Base-by-base conservation (phyloP, 2,888 invertebrate genomes). In the Sisyra terminalis region DNA sequence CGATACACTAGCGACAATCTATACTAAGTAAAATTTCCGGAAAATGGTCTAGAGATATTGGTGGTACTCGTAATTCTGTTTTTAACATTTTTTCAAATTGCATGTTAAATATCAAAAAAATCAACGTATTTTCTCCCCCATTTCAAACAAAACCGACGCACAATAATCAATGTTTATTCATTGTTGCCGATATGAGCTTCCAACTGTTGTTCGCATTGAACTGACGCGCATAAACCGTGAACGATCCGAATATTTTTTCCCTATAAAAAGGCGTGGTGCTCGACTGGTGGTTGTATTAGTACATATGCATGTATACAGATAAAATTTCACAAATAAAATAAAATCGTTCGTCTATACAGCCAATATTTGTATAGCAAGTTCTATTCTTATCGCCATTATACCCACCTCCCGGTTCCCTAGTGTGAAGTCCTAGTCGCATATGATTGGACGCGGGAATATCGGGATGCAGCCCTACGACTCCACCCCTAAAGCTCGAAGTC, bases 21-120 rank as follows among this genome's bases (percentile, higher is more conserved):
- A 70, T 76, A 79, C 79, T 75, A 61, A 79, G 61, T 54, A 80
- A 68, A 65, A 78, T 74, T 63, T 79, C 78, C 30, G 80, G 80
- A 54, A 80, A 71, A 57, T 76, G 75, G 59, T 79, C 78, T 50
- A 80, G 66, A 56, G 76, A 75, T 53, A 80, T 78, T 51, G 79
- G 79, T 47, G 80, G 80, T 51, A 80, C 78, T 57, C 80, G 71
- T 65, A 75, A 69, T 59, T 69, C 68, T 57, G 70, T 67, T 53
- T 69, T 66, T 3, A 43, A 37, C 43, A 62, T 59, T 47, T 60
- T 58, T 49, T 55, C 52, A 52, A 58, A 52, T 54, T 57, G 53
- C 50, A 56, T 60, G 61, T 61, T 61, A 61, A 60, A 42, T 50
- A 4, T 13, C n/a, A 35, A 13, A 35, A 13, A 9, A 7, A 35